phyloP scores from a whole-genome alignment of 2,888 invertebrate species.

The Andrena dorsata region DNA sequence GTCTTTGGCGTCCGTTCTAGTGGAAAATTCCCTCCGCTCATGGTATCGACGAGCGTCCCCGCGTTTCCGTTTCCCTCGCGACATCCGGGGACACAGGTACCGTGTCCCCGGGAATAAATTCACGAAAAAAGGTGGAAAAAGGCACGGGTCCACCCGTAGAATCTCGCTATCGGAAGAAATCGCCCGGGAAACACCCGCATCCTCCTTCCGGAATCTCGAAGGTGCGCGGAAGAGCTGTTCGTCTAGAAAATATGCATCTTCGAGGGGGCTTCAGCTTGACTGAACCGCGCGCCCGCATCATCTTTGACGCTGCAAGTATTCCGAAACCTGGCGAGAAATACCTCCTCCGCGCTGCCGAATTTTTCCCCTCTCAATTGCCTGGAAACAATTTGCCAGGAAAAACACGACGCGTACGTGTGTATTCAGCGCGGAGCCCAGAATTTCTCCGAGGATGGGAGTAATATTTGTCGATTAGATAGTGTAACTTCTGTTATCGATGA shows the following conservation, averaged over 20 bases:
- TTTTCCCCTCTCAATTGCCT: conserved; percentile 42
- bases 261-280: conserved; percentile 49
- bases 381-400: conserved; percentile 45
- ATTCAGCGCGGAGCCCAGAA: not conserved
- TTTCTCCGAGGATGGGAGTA: not conserved
- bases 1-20: conserved; percentile 57
- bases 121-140: conserved; percentile 22
- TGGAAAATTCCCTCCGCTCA: conserved; percentile 67
- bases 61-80: conserved; percentile 42
- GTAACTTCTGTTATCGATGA: not conserved
- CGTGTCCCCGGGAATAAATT: conserved; percentile 61
- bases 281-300: conserved; percentile 68
- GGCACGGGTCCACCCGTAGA: conserved; percentile 46
- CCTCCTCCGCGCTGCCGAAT: conserved; percentile 31
- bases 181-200: conserved; percentile 68
- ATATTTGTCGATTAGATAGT: not conserved
- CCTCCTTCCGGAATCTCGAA: conserved; percentile 51
- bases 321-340: conserved; percentile 42
- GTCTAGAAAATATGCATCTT: conserved; percentile 77
- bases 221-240: conserved; percentile 65
- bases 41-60: conserved; percentile 51
- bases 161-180: conserved; percentile 64
- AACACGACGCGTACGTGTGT: not conserved
- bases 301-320: conserved; percentile 62
- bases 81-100: conserved; percentile 53